Percentiles rank a stretch among this genome's conserved stretches.
Evolutionary conservation across 2,888 invertebrate genomes (phyloP).

Genomic region (Acanthosoma haemorrhoidale): DNA sequence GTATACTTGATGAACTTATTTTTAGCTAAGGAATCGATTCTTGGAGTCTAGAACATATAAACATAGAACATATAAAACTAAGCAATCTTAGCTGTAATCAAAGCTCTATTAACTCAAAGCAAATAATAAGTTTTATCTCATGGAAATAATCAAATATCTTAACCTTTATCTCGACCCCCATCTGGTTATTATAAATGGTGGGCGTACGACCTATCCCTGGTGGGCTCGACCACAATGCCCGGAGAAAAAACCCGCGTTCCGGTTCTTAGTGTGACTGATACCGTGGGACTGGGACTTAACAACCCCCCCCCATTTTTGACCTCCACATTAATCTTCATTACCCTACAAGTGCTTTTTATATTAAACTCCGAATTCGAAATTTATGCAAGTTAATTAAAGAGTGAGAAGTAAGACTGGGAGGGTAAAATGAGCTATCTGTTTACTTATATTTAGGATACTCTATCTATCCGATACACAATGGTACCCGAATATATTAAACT

Average conservation of each 20-base stretch:
- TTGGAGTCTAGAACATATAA: no score
- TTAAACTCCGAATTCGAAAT: no score
- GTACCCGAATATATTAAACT: no score
- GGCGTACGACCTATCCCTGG: neutral
- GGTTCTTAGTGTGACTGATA: slow-evolving; percentile 12
- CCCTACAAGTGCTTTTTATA: no score
- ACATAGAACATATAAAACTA: neutral
- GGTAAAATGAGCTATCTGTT: no score
- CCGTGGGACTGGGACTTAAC: neutral
- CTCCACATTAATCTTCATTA: neutral
- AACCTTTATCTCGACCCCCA: neutral
- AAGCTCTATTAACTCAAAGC: neutral
- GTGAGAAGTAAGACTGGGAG: no score
- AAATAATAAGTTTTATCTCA: neutral
- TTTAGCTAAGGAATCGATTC: no score
- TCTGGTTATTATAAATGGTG: slow-evolving; percentile 7
- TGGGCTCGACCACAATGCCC: neutral
- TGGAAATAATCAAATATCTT: neutral
- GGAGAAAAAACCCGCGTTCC: slow-evolving; percentile 4
- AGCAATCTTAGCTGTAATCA: neutral
- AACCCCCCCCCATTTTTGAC: neutral
- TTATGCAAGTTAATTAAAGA: no score
- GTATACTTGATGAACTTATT: no score
- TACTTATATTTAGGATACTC: no score
- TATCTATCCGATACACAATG: no score